Evolutionary conservation across 2,888 invertebrate species (phyloP).

Genomic region (Drosophila algonquin): DNA sequence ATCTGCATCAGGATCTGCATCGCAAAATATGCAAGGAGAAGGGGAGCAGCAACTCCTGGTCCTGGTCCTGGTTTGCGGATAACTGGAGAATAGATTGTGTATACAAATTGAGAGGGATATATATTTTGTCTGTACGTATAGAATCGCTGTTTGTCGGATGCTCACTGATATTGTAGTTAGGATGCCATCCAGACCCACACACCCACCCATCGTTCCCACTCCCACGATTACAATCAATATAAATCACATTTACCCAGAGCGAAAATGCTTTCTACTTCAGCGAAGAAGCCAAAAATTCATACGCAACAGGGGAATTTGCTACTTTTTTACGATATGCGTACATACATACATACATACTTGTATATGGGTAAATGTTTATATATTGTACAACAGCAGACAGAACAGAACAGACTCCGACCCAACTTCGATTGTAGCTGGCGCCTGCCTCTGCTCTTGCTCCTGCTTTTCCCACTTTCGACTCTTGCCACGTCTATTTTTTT

Average conservation of each 20-base stretch:
- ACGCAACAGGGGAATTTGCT: conserved; percentile 79
- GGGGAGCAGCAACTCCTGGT: no score
- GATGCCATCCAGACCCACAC: conserved; percentile 8
- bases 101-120: conserved; percentile 45
- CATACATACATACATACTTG: conserved; percentile 8
- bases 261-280: conserved; percentile 79
- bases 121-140: conserved; percentile 31
- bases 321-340: conserved; percentile 49
- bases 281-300: conserved; percentile 77
- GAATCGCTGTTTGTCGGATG: conserved; percentile 63
- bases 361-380: conserved; percentile 43
- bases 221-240: conserved; percentile 81
- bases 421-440: conserved; percentile 37
- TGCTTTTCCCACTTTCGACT: conserved; percentile 44
- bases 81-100: conserved; percentile 44
- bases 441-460: conserved; percentile 20
- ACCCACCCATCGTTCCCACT: conserved; percentile 49
- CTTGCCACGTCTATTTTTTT: conserved; percentile 75
- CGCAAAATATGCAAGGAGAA: conserved; percentile 10
- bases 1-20: conserved; percentile 7
- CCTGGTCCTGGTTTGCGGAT: neutral
- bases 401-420: neutral
- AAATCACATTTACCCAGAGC: conserved; percentile 82
- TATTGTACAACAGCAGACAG: conserved; percentile 49
- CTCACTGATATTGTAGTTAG: conserved; percentile 63